These are phyloP conservation scores for Lophotis ruficrista DNA, from an alignment of 2,113 vertebrate species.

Conservation along the genomic window DNA sequence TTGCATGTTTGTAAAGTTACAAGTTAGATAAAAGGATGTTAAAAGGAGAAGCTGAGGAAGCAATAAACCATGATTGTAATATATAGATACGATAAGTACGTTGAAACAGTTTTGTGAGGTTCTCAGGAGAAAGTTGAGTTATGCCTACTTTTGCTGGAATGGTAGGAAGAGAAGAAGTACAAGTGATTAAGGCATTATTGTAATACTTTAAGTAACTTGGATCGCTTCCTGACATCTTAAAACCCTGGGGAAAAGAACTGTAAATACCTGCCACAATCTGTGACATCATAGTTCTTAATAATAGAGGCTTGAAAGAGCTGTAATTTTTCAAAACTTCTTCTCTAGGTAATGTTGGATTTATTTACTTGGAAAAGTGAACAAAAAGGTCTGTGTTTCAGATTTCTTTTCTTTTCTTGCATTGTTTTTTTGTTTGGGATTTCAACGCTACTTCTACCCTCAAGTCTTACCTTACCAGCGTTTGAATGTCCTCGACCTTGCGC, in stretches of 20 bases:
- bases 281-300: not conserved
- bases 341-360: not conserved
- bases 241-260: not conserved
- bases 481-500: not conserved
- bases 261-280: not conserved
- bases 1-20: not conserved
- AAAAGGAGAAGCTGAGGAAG: not conserved
- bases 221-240: not conserved
- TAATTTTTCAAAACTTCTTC: not conserved
- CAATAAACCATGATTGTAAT: not conserved
- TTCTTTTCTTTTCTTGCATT: not conserved
- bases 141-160: not conserved
- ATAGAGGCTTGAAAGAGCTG: not conserved
- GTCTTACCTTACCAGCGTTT: rapidly evolving
- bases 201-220: not conserved
- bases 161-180: not conserved
- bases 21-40: not conserved
- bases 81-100: not conserved
- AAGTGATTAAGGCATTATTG: not conserved
- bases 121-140: not conserved
- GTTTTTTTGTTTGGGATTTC: not conserved
- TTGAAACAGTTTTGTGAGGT: not conserved
- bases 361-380: not conserved
- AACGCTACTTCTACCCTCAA: not conserved
- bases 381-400: not conserved